These are phyloP conservation scores for Euura saliciscinereae DNA, from an alignment of 1,140 invertebrate species.

Conservation along the genomic window DNA sequence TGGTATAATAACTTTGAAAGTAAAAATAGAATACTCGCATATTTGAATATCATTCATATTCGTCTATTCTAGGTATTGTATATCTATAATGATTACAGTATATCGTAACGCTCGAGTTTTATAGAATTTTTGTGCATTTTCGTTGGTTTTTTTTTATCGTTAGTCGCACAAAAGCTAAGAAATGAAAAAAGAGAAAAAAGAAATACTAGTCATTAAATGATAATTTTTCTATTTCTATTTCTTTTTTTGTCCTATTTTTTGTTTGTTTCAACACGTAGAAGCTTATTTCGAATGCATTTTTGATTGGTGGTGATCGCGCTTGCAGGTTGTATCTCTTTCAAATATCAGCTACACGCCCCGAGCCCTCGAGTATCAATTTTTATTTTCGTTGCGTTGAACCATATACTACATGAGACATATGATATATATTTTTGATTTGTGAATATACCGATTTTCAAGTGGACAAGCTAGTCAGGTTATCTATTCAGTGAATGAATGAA, in stretches of 20 bases:
- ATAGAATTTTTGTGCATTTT: constrained; percentile 27
- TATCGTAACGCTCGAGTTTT: constrained; percentile 37
- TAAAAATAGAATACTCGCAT: background rate
- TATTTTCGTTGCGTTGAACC: background rate
- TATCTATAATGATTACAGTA: constrained; percentile 24
- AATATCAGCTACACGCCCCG: background rate
- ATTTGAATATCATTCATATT: constrained; percentile 31
- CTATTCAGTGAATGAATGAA: background rate
- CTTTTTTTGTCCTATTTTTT: background rate
- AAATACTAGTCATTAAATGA: background rate
- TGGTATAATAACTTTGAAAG: constrained; percentile 12
- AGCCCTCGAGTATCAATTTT: background rate
- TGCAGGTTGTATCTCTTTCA: background rate
- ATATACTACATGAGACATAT: too few species aligned
- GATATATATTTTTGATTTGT: too few species aligned
- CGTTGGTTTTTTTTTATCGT: constrained; percentile 28
- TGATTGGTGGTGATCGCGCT: background rate
- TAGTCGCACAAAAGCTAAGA: too few species aligned
- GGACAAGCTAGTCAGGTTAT: constrained; percentile 4
- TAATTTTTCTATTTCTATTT: background rate
- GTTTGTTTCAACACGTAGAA: background rate
- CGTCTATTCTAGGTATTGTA: background rate
- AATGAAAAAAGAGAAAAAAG: too few species aligned
- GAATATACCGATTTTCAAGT: background rate
- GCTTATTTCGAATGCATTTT: background rate